These are phyloP conservation scores for Theristicus caerulescens DNA, from an alignment of 2,113 vertebrate genomes.

Conservation along the genomic window DNA sequence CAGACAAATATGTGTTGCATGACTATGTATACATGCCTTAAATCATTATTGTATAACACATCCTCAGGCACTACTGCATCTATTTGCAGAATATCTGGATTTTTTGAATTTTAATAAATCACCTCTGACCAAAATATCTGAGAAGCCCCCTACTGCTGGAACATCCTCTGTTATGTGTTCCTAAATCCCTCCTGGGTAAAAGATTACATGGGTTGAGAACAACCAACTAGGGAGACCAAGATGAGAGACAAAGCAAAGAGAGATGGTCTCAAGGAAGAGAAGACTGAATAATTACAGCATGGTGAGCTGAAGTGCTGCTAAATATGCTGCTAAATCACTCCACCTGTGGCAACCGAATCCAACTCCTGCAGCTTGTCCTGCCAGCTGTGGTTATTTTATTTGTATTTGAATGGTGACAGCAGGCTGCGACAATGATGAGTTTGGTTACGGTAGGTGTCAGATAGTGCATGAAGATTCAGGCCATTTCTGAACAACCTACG, in stretches of 20 bases:
- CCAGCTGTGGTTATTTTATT: not conserved
- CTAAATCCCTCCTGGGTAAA: not conserved
- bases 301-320: not conserved
- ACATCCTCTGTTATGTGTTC: not conserved
- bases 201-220: not conserved
- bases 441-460: not conserved
- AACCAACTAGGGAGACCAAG: not conserved
- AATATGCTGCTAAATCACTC: not conserved
- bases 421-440: not conserved
- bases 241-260: not conserved
- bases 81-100: not conserved
- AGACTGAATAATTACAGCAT: not conserved
- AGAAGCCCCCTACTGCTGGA: not conserved
- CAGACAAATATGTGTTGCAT: not conserved
- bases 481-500: not conserved
- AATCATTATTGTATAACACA: not conserved
- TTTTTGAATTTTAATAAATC: not conserved
- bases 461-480: not conserved
- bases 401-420: not conserved
- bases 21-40: not conserved
- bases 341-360: not conserved
- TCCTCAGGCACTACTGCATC: not conserved
- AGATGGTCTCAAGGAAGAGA: not conserved
- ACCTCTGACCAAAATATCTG: not conserved
- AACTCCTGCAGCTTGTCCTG: not conserved